These are phyloP conservation scores for Silvanus unidentatus DNA, from an alignment of 2,888 invertebrate species.

Conservation along the genomic window DNA sequence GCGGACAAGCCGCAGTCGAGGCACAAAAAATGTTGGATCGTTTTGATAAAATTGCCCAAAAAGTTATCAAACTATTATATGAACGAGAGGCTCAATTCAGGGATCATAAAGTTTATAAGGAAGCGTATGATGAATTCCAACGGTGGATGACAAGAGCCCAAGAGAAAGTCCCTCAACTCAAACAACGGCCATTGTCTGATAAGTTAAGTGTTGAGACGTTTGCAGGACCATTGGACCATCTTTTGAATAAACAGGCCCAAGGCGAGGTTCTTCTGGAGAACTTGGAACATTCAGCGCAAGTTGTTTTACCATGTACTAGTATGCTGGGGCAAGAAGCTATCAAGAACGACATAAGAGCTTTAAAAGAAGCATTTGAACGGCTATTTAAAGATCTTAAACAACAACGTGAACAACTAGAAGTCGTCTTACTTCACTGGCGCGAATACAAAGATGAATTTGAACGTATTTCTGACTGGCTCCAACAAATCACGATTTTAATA, in stretches of 20 bases:
- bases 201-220: constrained; percentile 85
- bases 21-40: constrained; percentile 79
- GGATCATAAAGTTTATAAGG: constrained; percentile 84
- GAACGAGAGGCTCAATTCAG: constrained; percentile 82
- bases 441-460: constrained; percentile 92
- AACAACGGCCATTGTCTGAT: constrained; percentile 77
- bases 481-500: constrained; percentile 84
- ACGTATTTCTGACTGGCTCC: constrained; percentile 84
- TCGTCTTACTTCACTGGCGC: constrained; percentile 76
- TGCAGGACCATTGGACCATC: constrained; percentile 76
- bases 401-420: constrained; percentile 78
- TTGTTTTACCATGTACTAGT: constrained; percentile 78
- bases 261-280: constrained; percentile 84
- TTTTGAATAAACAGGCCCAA: constrained; percentile 85
- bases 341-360: constrained; percentile 76
- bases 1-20: constrained; percentile 74
- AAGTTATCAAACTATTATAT: constrained; percentile 67
- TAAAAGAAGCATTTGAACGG: constrained; percentile 77
- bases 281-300: constrained; percentile 80
- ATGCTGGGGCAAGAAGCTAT: constrained; percentile 73
- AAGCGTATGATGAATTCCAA: constrained; percentile 83
- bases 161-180: constrained; percentile 82
- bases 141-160: constrained; percentile 83
- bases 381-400: constrained; percentile 80
- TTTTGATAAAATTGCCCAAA: constrained; percentile 73